A percentile compares a stretch with the other conserved stretches of the same genome.
Conservation (phyloP, 2,797 vertebrate genomes). For the Epinephelus coioides region DNA sequence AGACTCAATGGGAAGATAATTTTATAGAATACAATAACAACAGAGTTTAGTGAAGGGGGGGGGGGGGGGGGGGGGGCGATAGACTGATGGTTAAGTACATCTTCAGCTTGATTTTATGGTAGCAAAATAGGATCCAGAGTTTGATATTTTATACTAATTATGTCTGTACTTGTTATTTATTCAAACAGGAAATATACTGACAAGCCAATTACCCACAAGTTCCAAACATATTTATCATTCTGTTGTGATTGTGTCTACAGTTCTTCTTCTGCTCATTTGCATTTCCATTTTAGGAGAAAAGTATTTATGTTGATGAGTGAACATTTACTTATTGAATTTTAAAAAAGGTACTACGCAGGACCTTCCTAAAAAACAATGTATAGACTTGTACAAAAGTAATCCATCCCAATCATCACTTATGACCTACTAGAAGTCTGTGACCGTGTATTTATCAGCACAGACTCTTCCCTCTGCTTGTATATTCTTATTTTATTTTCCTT, state of each 20-base stretch:
- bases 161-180: background rate
- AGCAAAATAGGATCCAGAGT: background rate
- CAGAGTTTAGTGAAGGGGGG: slow-evolving; percentile 8
- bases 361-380: too few relatives aligned
- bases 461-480: too few relatives aligned
- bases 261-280: background rate
- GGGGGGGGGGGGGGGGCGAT: background rate
- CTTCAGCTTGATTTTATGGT: slow-evolving; percentile 14
- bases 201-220: background rate
- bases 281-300: too few relatives aligned
- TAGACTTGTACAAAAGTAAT: too few relatives aligned
- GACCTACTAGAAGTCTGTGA: too few relatives aligned
- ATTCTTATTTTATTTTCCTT: too few relatives aligned
- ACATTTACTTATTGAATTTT: too few relatives aligned
- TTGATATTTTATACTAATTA: background rate
- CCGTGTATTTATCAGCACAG: too few relatives aligned
- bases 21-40: slow-evolving; percentile 38
- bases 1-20: slow-evolving; percentile 29
- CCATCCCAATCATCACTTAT: too few relatives aligned
- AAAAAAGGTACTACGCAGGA: too few relatives aligned
- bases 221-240: background rate
- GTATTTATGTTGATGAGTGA: too few relatives aligned
- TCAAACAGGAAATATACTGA: background rate
- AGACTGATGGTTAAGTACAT: slow-evolving; percentile 21
- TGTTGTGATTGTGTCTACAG: background rate